Percentiles rank a stretch among this genome's conserved stretches.
Conservation (phyloP, 2,888 invertebrate species). For the Catocala fraxini region DNA sequence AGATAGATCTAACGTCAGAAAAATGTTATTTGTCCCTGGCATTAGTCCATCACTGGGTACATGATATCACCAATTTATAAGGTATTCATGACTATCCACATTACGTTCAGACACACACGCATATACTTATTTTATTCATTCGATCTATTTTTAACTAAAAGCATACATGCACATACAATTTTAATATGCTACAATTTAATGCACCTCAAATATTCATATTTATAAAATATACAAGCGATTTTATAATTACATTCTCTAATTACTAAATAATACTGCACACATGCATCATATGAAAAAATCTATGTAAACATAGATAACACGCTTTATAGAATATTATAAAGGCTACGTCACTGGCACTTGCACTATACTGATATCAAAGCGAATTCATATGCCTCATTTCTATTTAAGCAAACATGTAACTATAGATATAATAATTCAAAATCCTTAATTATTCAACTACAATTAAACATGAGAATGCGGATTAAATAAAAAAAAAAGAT, state of each 20-base stretch:
- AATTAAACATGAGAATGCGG: slow-evolving; percentile 50
- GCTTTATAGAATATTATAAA: slow-evolving; percentile 48
- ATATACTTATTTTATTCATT: slow-evolving; percentile 36
- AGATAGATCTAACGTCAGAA: slow-evolving; percentile 30
- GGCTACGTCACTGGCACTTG: slow-evolving; percentile 60
- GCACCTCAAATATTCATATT: slow-evolving; percentile 43
- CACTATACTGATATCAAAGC: slow-evolving; percentile 49
- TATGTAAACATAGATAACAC: slow-evolving; percentile 79
- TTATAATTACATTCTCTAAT: slow-evolving; percentile 57
- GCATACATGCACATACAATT: slow-evolving; percentile 46
- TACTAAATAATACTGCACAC: slow-evolving; percentile 80
- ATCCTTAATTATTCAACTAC: slow-evolving; percentile 34
- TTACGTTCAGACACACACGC: slow-evolving; percentile 18
- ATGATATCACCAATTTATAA: slow-evolving; percentile 26
- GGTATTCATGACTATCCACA: slow-evolving; percentile 20
- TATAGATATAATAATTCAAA: slow-evolving; percentile 22
- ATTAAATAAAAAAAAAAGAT: slow-evolving; percentile 37
- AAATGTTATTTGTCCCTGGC: slow-evolving; percentile 33
- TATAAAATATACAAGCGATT: slow-evolving; percentile 63
- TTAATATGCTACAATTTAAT: slow-evolving; percentile 37
- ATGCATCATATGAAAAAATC: slow-evolving; percentile 70
- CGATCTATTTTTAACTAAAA: slow-evolving; percentile 32
- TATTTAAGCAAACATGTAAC: slow-evolving; percentile 29
- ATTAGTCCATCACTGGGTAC: slow-evolving; percentile 31
- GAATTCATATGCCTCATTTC: slow-evolving; percentile 35